These are phyloP conservation scores for Trialeurodes vaporariorum DNA, from an alignment of 1,140 invertebrate species.

Conservation along the genomic window DNA sequence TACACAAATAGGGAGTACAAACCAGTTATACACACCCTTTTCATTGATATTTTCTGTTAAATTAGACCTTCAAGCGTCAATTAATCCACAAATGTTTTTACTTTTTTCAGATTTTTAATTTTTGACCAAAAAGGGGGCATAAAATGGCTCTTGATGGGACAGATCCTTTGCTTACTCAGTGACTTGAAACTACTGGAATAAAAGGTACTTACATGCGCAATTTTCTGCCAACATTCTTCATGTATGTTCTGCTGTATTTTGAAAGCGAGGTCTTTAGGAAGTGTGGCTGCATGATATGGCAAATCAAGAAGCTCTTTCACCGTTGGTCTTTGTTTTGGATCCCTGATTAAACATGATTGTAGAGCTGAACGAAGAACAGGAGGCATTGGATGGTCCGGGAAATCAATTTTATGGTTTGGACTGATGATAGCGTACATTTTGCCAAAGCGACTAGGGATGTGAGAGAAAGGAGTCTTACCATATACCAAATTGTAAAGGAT, in stretches of 20 bases:
- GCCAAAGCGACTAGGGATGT: slow-evolving; percentile 56
- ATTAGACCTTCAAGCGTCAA: no score
- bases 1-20: no score
- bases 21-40: no score
- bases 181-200: no score
- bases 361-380: slow-evolving; percentile 17
- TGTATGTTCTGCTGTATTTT: background rate
- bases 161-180: no score
- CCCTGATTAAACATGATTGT: slow-evolving; percentile 20
- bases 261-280: background rate
- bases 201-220: background rate
- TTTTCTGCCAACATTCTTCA: background rate
- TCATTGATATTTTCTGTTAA: no score
- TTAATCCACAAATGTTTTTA: no score
- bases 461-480: slow-evolving; percentile 79
- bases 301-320: slow-evolving; percentile 22
- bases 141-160: no score
- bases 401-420: slow-evolving; percentile 60
- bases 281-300: no score
- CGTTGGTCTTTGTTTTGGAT: slow-evolving; percentile 23
- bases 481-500: slow-evolving; percentile 91
- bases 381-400: slow-evolving; percentile 37
- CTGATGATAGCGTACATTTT: slow-evolving; percentile 78
- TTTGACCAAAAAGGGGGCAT: no score
- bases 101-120: no score